Percentiles rank a stretch among this genome's conserved stretches.
These are phyloP conservation scores for Tetheella fluctuosa DNA, from an alignment of 2,888 invertebrate genomes.

Conservation along the genomic window DNA sequence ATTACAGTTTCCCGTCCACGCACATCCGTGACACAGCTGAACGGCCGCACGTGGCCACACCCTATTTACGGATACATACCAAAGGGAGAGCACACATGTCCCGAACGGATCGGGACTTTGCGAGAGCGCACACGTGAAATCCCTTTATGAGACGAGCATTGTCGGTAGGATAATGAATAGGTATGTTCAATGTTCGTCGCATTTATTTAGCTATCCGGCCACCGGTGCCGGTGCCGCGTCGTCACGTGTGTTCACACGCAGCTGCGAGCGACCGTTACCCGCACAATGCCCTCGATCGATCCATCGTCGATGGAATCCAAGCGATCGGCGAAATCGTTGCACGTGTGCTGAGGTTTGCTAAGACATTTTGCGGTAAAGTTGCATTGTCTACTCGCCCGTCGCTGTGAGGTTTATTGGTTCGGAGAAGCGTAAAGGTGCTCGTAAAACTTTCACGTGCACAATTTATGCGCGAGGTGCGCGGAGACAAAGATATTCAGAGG, in stretches of 20 bases:
- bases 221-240: slow-evolving; percentile 70
- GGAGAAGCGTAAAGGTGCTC: slow-evolving; percentile 78
- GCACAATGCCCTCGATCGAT: slow-evolving; percentile 84
- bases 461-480: slow-evolving; percentile 75
- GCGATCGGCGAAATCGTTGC: slow-evolving; percentile 79
- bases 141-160: slow-evolving; percentile 82
- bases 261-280: slow-evolving; percentile 83
- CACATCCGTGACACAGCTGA: slow-evolving; percentile 82
- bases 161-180: slow-evolving; percentile 80
- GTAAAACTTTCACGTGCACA: slow-evolving; percentile 82
- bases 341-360: slow-evolving; percentile 69
- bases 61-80: slow-evolving; percentile 83
- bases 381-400: slow-evolving; percentile 70
- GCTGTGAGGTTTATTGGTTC: slow-evolving; percentile 72
- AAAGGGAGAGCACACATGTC: slow-evolving; percentile 82
- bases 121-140: slow-evolving; percentile 82
- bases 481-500: slow-evolving; percentile 79
- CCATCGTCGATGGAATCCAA: slow-evolving; percentile 75
- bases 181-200: slow-evolving; percentile 71
- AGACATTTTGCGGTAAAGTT: slow-evolving; percentile 70
- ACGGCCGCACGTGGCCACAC: slow-evolving; percentile 82
- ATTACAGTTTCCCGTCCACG: slow-evolving; percentile 81
- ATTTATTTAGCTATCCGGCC: slow-evolving; percentile 84
- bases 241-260: slow-evolving; percentile 80
- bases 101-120: slow-evolving; percentile 82